Base-by-base conservation (phyloP, 1,140 invertebrate genomes). In the Ephestia elutella region DNA sequence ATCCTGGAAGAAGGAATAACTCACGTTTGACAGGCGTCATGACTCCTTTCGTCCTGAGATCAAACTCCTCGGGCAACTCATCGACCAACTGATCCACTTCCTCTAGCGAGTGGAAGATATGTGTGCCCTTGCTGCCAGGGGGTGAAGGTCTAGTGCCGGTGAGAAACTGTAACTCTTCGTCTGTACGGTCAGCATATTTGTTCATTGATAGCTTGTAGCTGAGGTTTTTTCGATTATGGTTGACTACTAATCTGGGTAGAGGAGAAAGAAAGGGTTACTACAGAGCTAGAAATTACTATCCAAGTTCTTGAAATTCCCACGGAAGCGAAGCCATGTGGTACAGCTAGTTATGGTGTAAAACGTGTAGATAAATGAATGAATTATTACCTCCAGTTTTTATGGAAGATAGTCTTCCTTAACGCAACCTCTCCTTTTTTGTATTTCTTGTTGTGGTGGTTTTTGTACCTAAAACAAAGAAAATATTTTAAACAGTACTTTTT, bases 1-100 rank as follows among this genome's bases (percentile, higher is more conserved):
- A n/a, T n/a, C n/a, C n/a, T n/a, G n/a, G n/a, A n/a, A n/a, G n/a
- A n/a, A n/a, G n/a, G n/a, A n/a, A n/a, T n/a, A n/a, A n/a, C 61
- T 74, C 85, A 95, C 94, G 93, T 92, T 98, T 98, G 0, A 98
- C 95, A 7, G 95, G 95, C 10, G 95, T 97, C 0, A 98, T 96
- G 69, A 95, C 95, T 44, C 96, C 96, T 76, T 91, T 93, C 3
- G 97, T 73, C 69, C 96, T 92, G 96, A 97, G 96, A 87, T 98
- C 96, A 55, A 94, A 90, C 65, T 86, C 90, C 13, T 92, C 90
- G 17, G 96, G 96, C 20, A 95, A 62, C 19, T 75, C 62, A 1
- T 79, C 56, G 9, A 77, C 65, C 7, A 89, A 15, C 0, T 62
- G 38, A 0, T 68, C 63, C 0, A 82, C 21, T 55, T 81, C 72